Conservation (phyloP, 2,797 vertebrate species). For the Anguilla megastoma region DNA sequence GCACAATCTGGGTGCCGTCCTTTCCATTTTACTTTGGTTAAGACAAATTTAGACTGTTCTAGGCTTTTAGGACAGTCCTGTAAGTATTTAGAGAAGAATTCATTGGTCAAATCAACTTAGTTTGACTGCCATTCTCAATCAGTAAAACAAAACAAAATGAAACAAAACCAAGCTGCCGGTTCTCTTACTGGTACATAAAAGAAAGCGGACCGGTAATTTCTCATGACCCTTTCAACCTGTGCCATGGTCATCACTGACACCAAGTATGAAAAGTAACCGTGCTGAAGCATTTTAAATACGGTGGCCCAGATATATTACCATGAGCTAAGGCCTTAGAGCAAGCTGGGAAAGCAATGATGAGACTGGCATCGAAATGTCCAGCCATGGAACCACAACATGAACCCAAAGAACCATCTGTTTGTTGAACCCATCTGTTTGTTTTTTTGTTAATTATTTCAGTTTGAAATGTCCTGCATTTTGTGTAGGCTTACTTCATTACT, state of each 20-base stretch:
- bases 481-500: neutral
- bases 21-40: slow-evolving; percentile 1
- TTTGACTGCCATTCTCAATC: neutral
- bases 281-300: neutral
- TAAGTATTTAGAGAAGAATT: neutral
- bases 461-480: neutral
- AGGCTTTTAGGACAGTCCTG: neutral
- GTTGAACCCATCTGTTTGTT: neutral
- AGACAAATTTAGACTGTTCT: slow-evolving; percentile 19
- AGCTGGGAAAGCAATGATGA: neutral
- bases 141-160: neutral
- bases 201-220: neutral
- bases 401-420: neutral
- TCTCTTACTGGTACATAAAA: neutral
- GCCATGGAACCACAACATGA: neutral
- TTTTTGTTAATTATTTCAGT: neutral
- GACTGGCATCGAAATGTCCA: neutral
- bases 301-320: neutral
- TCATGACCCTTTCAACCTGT: neutral
- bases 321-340: neutral
- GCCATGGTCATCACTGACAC: neutral
- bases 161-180: neutral
- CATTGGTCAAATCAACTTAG: neutral
- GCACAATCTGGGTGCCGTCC: neutral
- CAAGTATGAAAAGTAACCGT: neutral